These are phyloP conservation scores for Drosophila pegasa DNA, from an alignment of 2,888 invertebrate genomes.

Conservation along the genomic window DNA sequence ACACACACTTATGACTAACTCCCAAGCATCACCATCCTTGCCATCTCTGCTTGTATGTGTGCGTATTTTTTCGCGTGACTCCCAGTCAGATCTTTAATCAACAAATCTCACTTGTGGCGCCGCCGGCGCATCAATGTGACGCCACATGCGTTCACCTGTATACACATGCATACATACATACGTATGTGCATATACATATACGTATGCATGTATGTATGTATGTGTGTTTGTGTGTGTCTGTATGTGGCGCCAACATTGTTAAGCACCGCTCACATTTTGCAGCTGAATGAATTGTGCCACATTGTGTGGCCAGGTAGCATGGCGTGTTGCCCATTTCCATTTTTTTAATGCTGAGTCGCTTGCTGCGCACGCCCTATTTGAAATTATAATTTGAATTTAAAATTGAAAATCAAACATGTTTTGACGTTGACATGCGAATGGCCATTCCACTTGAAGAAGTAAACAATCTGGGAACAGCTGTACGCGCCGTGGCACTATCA, in stretches of 20 bases:
- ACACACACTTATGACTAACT: slow-evolving; percentile 4
- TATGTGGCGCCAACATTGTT: slow-evolving; percentile 43
- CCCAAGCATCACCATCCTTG: slow-evolving; percentile 49
- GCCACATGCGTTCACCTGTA: slow-evolving; percentile 35
- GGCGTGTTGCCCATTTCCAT: not conserved
- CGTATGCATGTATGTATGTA: too few species aligned
- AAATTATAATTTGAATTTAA: slow-evolving; percentile 35
- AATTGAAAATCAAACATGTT: slow-evolving; percentile 30
- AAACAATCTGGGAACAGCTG: slow-evolving; percentile 53
- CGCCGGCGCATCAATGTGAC: slow-evolving; percentile 51
- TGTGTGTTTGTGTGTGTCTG: slow-evolving; percentile 5
- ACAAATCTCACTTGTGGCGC: slow-evolving; percentile 52
- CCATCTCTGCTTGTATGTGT: slow-evolving; percentile 22
- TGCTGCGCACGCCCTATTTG: slow-evolving; percentile 17
- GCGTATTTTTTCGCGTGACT: slow-evolving; percentile 70
- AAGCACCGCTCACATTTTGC: slow-evolving; percentile 19
- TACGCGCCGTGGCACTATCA: slow-evolving; percentile 8
- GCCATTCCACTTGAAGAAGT: slow-evolving; percentile 25
- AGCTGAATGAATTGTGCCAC: slow-evolving; percentile 23
- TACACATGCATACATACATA: not conserved
- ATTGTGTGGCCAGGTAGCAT: slow-evolving; percentile 18
- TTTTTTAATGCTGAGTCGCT: not conserved
- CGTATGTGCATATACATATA: not conserved
- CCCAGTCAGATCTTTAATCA: slow-evolving; percentile 63
- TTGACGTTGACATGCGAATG: slow-evolving; percentile 31